phyloP scores from a whole-genome alignment of 2,797 vertebrate species.

The Catamblyrhynchus diadema region DNA sequence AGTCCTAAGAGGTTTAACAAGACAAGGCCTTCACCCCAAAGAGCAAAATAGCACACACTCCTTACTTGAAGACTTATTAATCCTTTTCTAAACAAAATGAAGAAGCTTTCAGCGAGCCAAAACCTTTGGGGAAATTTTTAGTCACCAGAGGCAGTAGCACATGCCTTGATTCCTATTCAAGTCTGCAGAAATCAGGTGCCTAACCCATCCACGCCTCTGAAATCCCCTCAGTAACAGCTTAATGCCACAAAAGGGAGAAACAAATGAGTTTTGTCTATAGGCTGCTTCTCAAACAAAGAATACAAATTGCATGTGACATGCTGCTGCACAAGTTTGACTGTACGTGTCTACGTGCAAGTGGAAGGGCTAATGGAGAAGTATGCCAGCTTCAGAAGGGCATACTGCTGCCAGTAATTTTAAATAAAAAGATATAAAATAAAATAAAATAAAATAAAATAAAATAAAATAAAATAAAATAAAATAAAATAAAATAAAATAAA shows the following conservation, averaged over 20 bases:
- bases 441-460: background rate
- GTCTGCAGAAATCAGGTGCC: slow-evolving; percentile 34
- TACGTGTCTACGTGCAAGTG: background rate
- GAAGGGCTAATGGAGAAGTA: background rate
- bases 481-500: background rate
- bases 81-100: background rate
- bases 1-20: background rate
- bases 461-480: background rate
- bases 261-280: slow-evolving; percentile 22
- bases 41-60: background rate
- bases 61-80: background rate
- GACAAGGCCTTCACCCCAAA: background rate
- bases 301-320: slow-evolving; percentile 18
- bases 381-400: background rate
- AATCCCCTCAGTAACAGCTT: slow-evolving; percentile 17
- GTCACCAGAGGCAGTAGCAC: background rate
- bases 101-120: background rate
- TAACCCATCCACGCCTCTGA: background rate
- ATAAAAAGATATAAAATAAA: background rate
- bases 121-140: background rate
- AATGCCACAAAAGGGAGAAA: slow-evolving; percentile 19
- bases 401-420: background rate
- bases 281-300: slow-evolving; percentile 42
- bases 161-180: slow-evolving; percentile 5
- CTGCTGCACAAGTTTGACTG: background rate